Evolutionary conservation across 2,113 vertebrate species (phyloP).

Genomic region (Cyanoliseus patagonus): DNA sequence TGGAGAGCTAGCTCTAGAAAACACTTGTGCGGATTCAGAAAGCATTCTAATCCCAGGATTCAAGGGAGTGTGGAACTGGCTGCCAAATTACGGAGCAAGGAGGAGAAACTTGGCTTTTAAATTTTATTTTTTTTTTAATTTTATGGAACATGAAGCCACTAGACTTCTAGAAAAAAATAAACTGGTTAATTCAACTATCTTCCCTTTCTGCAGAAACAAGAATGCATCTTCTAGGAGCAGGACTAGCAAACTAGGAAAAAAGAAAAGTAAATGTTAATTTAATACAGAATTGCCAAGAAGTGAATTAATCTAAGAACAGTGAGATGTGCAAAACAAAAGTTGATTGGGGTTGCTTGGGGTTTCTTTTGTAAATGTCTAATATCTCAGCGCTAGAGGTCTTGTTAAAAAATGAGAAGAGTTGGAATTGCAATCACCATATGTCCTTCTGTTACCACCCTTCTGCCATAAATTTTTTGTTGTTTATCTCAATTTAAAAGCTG

Average conservation of each 20-base stretch:
- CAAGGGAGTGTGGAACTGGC: neutral
- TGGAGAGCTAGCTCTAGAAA: neutral
- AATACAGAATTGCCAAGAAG: neutral
- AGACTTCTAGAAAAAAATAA: neutral
- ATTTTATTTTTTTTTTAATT: neutral
- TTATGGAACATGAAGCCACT: neutral
- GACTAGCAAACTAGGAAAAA: neutral
- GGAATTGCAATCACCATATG: neutral
- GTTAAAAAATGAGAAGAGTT: neutral
- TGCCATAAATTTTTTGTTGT: neutral
- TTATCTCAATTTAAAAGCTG: neutral
- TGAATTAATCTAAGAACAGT: neutral
- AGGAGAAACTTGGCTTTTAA: accelerated
- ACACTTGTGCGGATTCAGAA: neutral
- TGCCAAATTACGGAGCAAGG: neutral
- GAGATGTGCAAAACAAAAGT: neutral
- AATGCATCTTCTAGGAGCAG: neutral
- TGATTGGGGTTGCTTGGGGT: too few relatives aligned
- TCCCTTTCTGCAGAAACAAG: neutral
- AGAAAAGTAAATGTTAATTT: neutral
- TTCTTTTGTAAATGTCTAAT: neutral
- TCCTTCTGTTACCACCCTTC: accelerated
- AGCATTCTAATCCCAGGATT: neutral
- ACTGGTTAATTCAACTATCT: neutral
- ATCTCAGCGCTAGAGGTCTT: neutral